A percentile compares a stretch with the other conserved stretches of the same genome.
Conservation (phyloP, 2,888 invertebrate species). For the Lepetodrilus schrolli region DNA sequence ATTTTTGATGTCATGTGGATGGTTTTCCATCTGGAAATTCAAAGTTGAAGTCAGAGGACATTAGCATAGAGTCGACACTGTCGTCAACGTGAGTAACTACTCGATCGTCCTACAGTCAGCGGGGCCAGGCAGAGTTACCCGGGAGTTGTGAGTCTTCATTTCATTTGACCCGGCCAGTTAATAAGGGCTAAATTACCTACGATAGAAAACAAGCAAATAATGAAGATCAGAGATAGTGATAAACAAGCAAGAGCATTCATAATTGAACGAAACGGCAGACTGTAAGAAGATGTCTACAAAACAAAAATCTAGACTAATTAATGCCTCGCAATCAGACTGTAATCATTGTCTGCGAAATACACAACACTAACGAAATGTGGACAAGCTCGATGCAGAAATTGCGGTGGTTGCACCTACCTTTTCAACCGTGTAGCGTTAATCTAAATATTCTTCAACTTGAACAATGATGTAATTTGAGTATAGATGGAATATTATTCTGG, state of each 20-base stretch:
- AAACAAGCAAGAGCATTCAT: slow-evolving; percentile 27
- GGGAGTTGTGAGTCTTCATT: not conserved
- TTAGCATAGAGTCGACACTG: slow-evolving; percentile 17
- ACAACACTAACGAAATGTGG: slow-evolving; percentile 20
- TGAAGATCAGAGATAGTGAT: slow-evolving; percentile 24
- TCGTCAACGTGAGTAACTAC: not conserved
- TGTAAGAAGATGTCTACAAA: slow-evolving; percentile 15
- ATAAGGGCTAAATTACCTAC: slow-evolving; percentile 5
- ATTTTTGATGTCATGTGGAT: slow-evolving; percentile 24
- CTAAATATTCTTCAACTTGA: not conserved
- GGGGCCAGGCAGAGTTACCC: no score
- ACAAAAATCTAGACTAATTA: slow-evolving; percentile 25
- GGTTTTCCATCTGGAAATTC: slow-evolving; percentile 26
- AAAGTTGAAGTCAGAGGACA: slow-evolving; percentile 11
- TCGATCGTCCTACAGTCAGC: not conserved
- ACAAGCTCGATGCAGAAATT: slow-evolving; percentile 22
- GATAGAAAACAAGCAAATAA: slow-evolving; percentile 26
- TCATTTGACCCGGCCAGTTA: slow-evolving; percentile 7
- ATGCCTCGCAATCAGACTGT: slow-evolving; percentile 16
- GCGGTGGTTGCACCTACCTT: slow-evolving; percentile 4
- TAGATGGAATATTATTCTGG: not conserved
- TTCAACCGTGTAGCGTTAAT: not conserved
- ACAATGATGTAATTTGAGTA: not conserved
- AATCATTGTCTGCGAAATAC: slow-evolving; percentile 21
- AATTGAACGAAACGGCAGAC: slow-evolving; percentile 24